Evolutionary conservation across 1,140 invertebrate genomes (phyloP).

Genomic region (Argopecten irradians): DNA sequence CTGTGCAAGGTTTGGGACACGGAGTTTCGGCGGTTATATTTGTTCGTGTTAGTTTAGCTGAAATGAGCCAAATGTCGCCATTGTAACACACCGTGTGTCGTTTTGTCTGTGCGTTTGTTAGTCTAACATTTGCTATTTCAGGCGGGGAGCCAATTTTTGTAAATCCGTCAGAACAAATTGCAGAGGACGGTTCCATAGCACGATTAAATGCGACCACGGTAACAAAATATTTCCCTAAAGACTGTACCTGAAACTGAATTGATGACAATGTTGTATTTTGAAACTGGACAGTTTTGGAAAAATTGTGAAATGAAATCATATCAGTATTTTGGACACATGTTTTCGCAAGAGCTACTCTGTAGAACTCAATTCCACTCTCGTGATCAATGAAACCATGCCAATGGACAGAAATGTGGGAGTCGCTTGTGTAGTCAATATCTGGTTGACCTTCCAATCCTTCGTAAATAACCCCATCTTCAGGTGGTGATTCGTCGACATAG

Average conservation of each 20-base stretch:
- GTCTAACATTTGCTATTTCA: constrained; percentile 32
- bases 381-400: constrained; percentile 62
- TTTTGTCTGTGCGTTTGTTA: neutral
- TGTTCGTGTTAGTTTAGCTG: neutral
- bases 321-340: constrained; percentile 41
- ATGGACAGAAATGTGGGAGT: constrained; percentile 35
- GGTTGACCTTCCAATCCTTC: constrained; percentile 47
- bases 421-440: constrained; percentile 61
- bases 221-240: constrained; percentile 13
- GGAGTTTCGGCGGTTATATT: neutral
- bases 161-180: constrained; percentile 50
- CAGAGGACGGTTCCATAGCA: constrained; percentile 45
- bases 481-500: constrained; percentile 57
- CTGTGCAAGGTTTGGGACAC: neutral
- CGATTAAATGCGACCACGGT: constrained; percentile 49
- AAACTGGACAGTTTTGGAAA: neutral
- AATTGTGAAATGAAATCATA: neutral
- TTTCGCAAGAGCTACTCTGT: constrained; percentile 42
- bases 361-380: constrained; percentile 59
- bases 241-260: neutral
- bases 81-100: neutral
- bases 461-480: constrained; percentile 46
- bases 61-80: neutral
- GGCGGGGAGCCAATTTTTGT: constrained; percentile 14
- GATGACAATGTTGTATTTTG: neutral